Evolutionary conservation across 1,140 invertebrate species (phyloP).

Genomic region (Ectropis grisescens): DNA sequence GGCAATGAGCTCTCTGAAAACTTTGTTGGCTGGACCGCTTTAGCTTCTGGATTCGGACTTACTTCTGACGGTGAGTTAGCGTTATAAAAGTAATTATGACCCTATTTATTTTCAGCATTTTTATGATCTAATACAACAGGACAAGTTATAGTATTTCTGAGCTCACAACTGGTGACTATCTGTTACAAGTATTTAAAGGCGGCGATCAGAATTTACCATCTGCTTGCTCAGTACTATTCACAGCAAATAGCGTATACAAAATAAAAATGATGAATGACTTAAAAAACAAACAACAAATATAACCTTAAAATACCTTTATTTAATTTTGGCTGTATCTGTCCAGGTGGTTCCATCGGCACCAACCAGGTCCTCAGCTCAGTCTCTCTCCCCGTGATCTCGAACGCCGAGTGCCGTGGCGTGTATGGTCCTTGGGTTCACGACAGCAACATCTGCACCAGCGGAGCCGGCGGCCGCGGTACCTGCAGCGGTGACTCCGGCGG

Average conservation of each 20-base stretch:
- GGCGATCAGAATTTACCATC: no score
- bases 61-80: constrained; percentile 21
- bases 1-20: constrained; percentile 14
- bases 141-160: no score
- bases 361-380: constrained; percentile 18
- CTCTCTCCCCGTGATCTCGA: constrained; percentile 23
- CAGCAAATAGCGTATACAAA: no score
- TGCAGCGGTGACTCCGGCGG: neutral
- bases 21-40: constrained; percentile 12
- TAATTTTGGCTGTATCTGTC: no score
- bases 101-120: no score
- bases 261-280: no score
- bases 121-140: no score
- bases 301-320: no score
- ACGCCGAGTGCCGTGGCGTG: constrained; percentile 15
- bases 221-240: no score
- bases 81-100: neutral
- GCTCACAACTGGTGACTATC: no score
- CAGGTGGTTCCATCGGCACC: constrained; percentile 10
- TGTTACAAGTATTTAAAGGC: no score
- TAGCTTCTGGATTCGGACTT: constrained; percentile 24
- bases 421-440: constrained; percentile 11
- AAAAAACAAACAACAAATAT: no score
- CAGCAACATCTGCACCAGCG: neutral
- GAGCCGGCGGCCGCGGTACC: neutral